phyloP scores from a whole-genome alignment of 2,888 invertebrate genomes.

The Caenorhabditis becei region DNA sequence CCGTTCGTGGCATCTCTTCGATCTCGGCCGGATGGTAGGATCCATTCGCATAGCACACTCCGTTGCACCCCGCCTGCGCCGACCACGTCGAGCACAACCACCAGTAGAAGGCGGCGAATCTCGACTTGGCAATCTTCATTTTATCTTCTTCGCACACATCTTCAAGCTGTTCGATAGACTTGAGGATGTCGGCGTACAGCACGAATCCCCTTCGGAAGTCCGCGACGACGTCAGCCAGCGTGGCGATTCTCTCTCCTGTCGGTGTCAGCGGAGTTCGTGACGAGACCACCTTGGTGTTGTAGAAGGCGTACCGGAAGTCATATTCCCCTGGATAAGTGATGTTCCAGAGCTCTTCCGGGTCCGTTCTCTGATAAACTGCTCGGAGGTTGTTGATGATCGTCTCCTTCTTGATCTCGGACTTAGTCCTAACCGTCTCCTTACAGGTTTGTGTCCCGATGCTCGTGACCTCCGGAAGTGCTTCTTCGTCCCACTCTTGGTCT shows the following conservation, averaged over 20 bases:
- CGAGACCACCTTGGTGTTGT: conserved; percentile 51
- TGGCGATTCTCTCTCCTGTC: conserved; percentile 68
- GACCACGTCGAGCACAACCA: conserved; percentile 74
- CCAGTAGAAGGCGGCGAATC: conserved; percentile 78
- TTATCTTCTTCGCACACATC: conserved; percentile 57
- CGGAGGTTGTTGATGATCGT: conserved; percentile 28
- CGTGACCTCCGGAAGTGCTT: conserved; percentile 2
- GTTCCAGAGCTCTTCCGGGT: conserved; percentile 39
- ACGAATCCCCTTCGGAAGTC: conserved; percentile 76
- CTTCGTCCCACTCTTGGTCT: conserved; percentile 56
- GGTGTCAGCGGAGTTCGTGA: conserved; percentile 54
- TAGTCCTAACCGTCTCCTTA: background rate
- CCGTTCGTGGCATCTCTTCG: conserved; percentile 27
- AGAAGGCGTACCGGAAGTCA: conserved; percentile 51
- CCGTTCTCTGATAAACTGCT: conserved; percentile 25
- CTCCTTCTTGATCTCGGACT: conserved; percentile 16
- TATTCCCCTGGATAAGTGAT: conserved; percentile 31
- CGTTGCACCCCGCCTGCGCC: conserved; percentile 53
- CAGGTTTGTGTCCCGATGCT: conserved; percentile 19
- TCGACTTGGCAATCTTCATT: conserved; percentile 71
- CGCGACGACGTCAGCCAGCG: conserved; percentile 67
- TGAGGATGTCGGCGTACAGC: conserved; percentile 70
- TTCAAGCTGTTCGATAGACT: conserved; percentile 63
- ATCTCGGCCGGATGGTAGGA: conserved; percentile 73
- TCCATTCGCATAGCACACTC: conserved; percentile 77